Evolutionary conservation across 37 sponge, comb jelly and placozoan species (phyloP), one percentile per base, ranked within the genome.

Genomic region (Lycopodina hypogea): DNA sequence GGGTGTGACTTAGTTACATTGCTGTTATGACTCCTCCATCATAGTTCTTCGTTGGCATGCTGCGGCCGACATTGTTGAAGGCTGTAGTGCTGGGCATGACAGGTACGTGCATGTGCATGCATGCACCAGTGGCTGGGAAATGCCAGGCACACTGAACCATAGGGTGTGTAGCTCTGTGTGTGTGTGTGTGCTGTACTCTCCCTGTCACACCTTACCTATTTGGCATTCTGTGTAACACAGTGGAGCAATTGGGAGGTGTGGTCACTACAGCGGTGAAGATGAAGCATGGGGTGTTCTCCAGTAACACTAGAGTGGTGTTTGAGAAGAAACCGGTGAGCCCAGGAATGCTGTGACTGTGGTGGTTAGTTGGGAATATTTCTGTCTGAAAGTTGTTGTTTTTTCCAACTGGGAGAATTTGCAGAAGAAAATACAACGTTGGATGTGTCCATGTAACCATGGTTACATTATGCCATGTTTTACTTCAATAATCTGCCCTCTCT

Each of bases 301-400:
- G 68, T 14, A 84, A 87, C 18, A 64, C 92, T 8, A 70, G 68
- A 4, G 59, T 92, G 32, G 74, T 74, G 40, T 92, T 92, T 77
- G 92, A 87, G 77, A 84, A 74, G 70, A 62, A 62, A 48, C 60
- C 42, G 9, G 90, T 90, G 40, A 77, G 84, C 71, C 35, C n/a
- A n/a, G n/a, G n/a, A n/a, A n/a, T n/a, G n/a, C n/a, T n/a, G 64
- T n/a, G n/a, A n/a, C n/a, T n/a, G n/a, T n/a, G n/a, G n/a, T n/a
- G n/a, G n/a, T 19, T 53, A 53, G 14, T 14, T 19, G 14, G 14
- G 36, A 19, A 53, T 19, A 53, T 53, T 19, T 19, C 14, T 59
- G 76, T 22, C 33, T 57, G 57, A 35, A 53, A 19, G 56, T n/a
- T 53, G 56, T 18, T 19, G 14, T 19, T 18, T 53, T 19, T 18